Evolutionary conservation across 2,113 vertebrate species (phyloP), one percentile per base, ranked within the genome.

Genomic region (Sylvilagus bachmani): DNA sequence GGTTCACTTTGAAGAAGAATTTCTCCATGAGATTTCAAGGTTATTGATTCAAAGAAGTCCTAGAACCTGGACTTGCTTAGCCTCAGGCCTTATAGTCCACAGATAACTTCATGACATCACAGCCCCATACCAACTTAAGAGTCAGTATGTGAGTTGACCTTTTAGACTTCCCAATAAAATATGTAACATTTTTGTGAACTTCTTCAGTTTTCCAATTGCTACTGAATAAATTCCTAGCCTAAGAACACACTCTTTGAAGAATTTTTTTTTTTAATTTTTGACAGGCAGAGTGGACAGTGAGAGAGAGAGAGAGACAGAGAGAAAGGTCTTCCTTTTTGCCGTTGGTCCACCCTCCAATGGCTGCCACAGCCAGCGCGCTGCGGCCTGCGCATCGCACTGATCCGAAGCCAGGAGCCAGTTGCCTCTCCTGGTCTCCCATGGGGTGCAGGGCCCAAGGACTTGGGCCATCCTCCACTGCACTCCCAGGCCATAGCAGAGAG

Each of bases 221-320:
- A 49, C 7, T 61, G 19, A 91, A 51, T 86, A 33, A 80, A 58
- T 88, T 17, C 62, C 55, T 55, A 92, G 16, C 66, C 12, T 24
- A 95, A 95, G 69, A 4, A 92, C 77, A 36, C 21, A 90, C 36
- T 70, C 12, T 82, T 90, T 75, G 36, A 93, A 86, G 25, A 79
- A 92, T 55, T 90, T 86, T n/a, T n/a, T n/a, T n/a, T n/a, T n/a
- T n/a, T n/a, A n/a, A n/a, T n/a, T n/a, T n/a, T n/a, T n/a, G n/a
- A n/a, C n/a, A n/a, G n/a, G n/a, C n/a, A n/a, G n/a, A n/a, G n/a
- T n/a, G n/a, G n/a, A n/a, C n/a, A n/a, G n/a, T n/a, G n/a, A n/a
- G n/a, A n/a, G n/a, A n/a, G n/a, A n/a, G n/a, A n/a, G n/a, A n/a
- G n/a, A n/a, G n/a, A n/a, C n/a, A n/a, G n/a, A n/a, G n/a, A n/a